phyloP scores from a whole-genome alignment of 2,113 vertebrate species.

The Phyllostomus discolor region DNA sequence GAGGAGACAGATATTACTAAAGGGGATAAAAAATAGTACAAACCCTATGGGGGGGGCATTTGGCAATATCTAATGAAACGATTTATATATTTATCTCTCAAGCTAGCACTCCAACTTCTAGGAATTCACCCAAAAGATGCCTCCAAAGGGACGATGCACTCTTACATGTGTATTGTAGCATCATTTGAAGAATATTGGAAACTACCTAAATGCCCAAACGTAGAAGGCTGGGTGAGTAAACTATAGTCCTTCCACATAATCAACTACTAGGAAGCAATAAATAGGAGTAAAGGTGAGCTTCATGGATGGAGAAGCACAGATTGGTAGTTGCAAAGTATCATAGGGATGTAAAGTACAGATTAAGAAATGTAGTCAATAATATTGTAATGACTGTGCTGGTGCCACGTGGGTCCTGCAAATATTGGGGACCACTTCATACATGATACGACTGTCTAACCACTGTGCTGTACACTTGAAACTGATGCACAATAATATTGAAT shows the following conservation, averaged over 20 bases:
- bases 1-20: neutral
- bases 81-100: neutral
- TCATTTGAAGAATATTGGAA: neutral
- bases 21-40: neutral
- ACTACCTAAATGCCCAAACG: neutral
- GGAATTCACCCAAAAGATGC: neutral
- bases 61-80: neutral
- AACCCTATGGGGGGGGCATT: neutral
- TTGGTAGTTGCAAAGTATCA: neutral
- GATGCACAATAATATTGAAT: neutral
- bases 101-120: neutral
- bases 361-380: neutral
- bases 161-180: neutral
- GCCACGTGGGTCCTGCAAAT: neutral
- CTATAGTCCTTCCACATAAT: neutral
- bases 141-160: neutral
- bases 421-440: neutral
- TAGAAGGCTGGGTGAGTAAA: neutral
- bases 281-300: neutral
- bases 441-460: no score
- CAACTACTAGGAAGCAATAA: neutral
- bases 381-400: neutral
- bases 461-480: neutral
- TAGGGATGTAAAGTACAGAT: neutral
- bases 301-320: neutral